Evolutionary conservation across 1,140 invertebrate genomes (phyloP), one percentile per base, ranked within the genome.

Genomic region (Magallana ariakensis): DNA sequence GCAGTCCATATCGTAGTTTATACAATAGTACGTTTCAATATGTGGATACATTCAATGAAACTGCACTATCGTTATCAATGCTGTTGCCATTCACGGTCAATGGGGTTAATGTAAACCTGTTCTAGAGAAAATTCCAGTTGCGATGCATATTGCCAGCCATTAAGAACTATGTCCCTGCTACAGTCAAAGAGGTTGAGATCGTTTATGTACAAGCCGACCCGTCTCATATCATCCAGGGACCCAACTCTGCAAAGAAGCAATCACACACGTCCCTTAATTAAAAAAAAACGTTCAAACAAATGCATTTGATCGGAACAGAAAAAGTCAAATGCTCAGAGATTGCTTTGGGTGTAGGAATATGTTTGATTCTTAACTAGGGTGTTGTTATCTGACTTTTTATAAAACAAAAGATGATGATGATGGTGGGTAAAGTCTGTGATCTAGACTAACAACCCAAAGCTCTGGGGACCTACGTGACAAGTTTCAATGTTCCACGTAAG

Each of bases 61-160:
- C 33, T 46, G 33, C 33, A 46, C 58, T n/a, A 62, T 62, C 16
- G 58, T 46, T 26, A 75, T 75, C 66, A 10, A 26, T 33, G 66
- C 11, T 26, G 22, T 13, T 26, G 22, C 5, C 62, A 75, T 22
- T 75, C 15, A 75, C 11, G n/a, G 11, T 54, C 16, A 54, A 1
- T 13, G 22, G 55, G 19, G 19, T 54, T 54, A 19, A 82, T 75
- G 7, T 46, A 83, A 86, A 94, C 94, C 90, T 93, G 91, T 88
- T 94, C 94, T 86, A 93, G 93, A 70, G 89, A 90, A 13, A 91
- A 88, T 84, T 93, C 92, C 80, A 95, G 91, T 94, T 95, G 96
- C 7, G 97, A 97, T 88, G 97, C 96, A 94, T 98, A 97, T 91
- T 98, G 97, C 97, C 97, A 98, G 0, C 97, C 97, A 7, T 96